Conservation (phyloP, 2,113 vertebrate species). For the Sapajus apella region DNA sequence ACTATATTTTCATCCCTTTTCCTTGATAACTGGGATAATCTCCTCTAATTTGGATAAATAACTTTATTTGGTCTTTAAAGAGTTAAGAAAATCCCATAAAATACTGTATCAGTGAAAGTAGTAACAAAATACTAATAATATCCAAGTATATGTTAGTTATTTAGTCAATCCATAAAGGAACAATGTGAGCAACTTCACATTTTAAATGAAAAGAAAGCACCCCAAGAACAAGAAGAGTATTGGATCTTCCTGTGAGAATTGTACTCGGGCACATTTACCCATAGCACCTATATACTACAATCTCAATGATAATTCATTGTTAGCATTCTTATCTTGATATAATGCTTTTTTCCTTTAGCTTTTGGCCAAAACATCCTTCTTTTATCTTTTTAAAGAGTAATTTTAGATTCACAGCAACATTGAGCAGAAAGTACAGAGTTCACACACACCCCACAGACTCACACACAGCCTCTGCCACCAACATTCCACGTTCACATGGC, state of each 20-base stretch:
- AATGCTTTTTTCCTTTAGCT: neutral
- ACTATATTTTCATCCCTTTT: neutral
- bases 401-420: neutral
- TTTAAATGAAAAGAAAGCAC: neutral
- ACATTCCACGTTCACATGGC: neutral
- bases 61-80: neutral
- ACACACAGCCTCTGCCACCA: neutral
- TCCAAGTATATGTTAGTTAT: neutral
- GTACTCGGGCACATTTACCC: neutral
- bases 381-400: neutral
- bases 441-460: neutral
- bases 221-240: neutral
- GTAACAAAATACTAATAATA: neutral
- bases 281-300: fast-evolving
- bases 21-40: neutral
- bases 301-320: neutral
- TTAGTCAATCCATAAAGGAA: neutral
- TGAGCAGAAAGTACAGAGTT: neutral
- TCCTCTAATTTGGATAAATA: neutral
- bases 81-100: neutral
- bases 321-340: neutral
- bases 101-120: neutral
- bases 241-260: neutral
- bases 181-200: neutral
- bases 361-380: neutral